Percentiles rank a stretch among this genome's conserved stretches.
These are phyloP conservation scores for Pseudoips prasinana DNA, from an alignment of 2,888 invertebrate genomes.

Conservation along the genomic window DNA sequence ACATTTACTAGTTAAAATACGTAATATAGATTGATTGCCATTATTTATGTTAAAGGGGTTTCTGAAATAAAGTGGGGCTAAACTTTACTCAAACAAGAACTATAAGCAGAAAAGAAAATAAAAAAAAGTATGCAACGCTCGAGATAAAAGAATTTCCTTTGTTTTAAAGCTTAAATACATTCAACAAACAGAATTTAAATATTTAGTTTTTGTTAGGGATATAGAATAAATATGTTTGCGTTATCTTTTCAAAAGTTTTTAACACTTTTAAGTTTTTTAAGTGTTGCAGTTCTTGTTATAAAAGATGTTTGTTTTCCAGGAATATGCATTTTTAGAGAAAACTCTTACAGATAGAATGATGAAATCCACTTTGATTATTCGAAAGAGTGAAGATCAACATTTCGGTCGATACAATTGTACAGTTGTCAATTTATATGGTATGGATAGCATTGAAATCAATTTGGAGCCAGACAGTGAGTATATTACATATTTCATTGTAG, in stretches of 20 bases:
- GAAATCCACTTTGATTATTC: conserved; percentile 92
- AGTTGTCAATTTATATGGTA: conserved; percentile 94
- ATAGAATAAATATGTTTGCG: conserved; percentile 21
- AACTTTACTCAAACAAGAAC: conserved; percentile 19
- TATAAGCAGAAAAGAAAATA: conserved; percentile 1
- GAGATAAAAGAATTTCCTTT: conserved; percentile 26
- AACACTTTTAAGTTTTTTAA: conserved; percentile 18
- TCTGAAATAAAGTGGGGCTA: conserved; percentile 14
- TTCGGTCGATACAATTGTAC: conserved; percentile 97
- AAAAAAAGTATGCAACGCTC: conserved; percentile 17
- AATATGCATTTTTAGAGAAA: conserved; percentile 89
- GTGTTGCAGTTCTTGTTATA: conserved; percentile 8
- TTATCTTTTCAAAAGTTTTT: conserved; percentile 22
- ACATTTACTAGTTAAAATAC: no score
- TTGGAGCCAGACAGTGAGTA: conserved; percentile 94
- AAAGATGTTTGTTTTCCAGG: conserved; percentile 58
- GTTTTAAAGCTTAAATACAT: conserved; percentile 21
- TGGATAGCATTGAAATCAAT: conserved; percentile 90
- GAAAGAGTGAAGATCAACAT: conserved; percentile 90
- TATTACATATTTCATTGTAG: no score
- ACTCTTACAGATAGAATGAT: conserved; percentile 87
- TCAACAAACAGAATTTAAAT: conserved; percentile 26
- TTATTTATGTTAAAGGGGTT: conserved; percentile 14
- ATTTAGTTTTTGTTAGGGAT: conserved; percentile 15
- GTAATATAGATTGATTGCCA: no score